Conservation (phyloP, 1,140 invertebrate genomes). For the Gryon sp. region DNA sequence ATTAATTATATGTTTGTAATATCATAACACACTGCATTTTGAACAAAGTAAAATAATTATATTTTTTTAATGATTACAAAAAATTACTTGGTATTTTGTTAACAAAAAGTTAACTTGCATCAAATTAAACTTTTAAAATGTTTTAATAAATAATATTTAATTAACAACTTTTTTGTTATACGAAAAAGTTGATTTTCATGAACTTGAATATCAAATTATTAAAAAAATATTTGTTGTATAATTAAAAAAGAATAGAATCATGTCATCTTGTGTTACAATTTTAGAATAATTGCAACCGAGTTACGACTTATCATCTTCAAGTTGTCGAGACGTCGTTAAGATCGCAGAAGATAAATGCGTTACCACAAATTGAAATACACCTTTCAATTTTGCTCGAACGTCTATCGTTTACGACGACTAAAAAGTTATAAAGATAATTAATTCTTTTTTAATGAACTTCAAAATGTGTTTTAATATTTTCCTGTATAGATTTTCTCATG, state of each 20-base stretch:
- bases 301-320: slow-evolving; percentile 22
- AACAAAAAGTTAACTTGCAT: too few relatives aligned
- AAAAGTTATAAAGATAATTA: slow-evolving; percentile 8
- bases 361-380: slow-evolving; percentile 25
- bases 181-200: too few relatives aligned
- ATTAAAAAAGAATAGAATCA: slow-evolving; percentile 2
- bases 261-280: slow-evolving; percentile 5
- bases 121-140: too few relatives aligned
- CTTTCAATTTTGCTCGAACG: slow-evolving; percentile 19
- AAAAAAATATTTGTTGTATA: neutral
- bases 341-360: slow-evolving; percentile 24
- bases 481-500: too few relatives aligned
- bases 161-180: too few relatives aligned
- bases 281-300: slow-evolving; percentile 8
- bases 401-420: slow-evolving; percentile 9
- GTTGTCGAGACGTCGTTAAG: slow-evolving; percentile 16
- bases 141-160: too few relatives aligned
- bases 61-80: too few relatives aligned
- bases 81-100: too few relatives aligned
- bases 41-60: too few relatives aligned
- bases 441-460: slow-evolving; percentile 1
- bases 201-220: slow-evolving; percentile 12
- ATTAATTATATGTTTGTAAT: neutral
- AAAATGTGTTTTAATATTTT: neutral
- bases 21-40: too few relatives aligned